A percentile compares a stretch with the other conserved stretches of the same genome.
Evolutionary conservation across 2,797 vertebrate genomes (phyloP).

Genomic region (Moxostoma hubbsi): DNA sequence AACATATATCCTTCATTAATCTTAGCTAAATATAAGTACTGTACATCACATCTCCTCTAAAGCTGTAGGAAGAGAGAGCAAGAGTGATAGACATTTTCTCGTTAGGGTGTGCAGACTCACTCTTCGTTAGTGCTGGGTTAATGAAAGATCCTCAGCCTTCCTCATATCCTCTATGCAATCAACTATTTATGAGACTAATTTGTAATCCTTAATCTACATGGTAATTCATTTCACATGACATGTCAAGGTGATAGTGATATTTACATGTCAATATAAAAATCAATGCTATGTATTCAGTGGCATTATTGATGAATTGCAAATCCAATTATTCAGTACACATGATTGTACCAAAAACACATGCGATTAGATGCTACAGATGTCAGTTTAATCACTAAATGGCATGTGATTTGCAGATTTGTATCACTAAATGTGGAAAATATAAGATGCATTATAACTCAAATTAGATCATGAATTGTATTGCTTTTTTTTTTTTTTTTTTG

Average conservation of each 20-base stretch:
- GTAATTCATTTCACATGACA: slow-evolving; percentile 54
- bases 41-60: slow-evolving; percentile 9
- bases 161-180: slow-evolving; percentile 56
- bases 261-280: slow-evolving; percentile 55
- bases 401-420: background rate
- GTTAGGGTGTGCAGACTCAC: slow-evolving; percentile 47
- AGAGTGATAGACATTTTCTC: slow-evolving; percentile 51
- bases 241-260: slow-evolving; percentile 49
- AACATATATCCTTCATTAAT: slow-evolving; percentile 3
- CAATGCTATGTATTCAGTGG: slow-evolving; percentile 35
- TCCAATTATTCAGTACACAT: slow-evolving; percentile 26
- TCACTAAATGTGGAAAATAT: background rate
- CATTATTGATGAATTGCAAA: slow-evolving; percentile 44
- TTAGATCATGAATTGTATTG: background rate
- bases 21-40: slow-evolving; percentile 36
- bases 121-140: slow-evolving; percentile 56
- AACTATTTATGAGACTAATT: slow-evolving; percentile 64
- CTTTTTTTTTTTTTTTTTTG: background rate
- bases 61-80: slow-evolving; percentile 5
- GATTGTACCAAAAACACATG: background rate
- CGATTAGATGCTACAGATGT: slow-evolving; percentile 13
- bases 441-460: background rate
- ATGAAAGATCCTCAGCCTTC: slow-evolving; percentile 53
- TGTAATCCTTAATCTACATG: slow-evolving; percentile 62
- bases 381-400: background rate